Evolutionary conservation across 1,140 invertebrate species (phyloP).

Genomic region (Drosophila suzukii): DNA sequence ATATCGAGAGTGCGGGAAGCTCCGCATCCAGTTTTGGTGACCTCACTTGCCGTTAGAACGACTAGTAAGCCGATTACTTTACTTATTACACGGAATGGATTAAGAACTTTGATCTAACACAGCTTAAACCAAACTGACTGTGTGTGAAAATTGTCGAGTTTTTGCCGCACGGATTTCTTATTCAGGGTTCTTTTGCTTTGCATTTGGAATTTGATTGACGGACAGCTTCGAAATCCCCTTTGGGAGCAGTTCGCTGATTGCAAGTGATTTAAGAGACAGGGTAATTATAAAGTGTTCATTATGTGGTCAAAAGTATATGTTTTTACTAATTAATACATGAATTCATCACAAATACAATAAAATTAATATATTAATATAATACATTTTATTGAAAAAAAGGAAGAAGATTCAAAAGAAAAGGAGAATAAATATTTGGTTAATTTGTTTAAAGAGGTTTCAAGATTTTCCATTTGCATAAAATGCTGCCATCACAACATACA

Average conservation of each 20-base stretch:
- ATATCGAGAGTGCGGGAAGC: slow-evolving; percentile 38
- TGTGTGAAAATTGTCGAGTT: slow-evolving; percentile 33
- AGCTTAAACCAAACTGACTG: slow-evolving; percentile 18
- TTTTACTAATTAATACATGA: slow-evolving; percentile 15
- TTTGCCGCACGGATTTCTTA: slow-evolving; percentile 4
- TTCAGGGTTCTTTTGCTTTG: slow-evolving; percentile 24
- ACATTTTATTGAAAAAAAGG: slow-evolving; percentile 17
- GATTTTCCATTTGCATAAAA: slow-evolving; percentile 81
- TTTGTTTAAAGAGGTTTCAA: slow-evolving; percentile 68
- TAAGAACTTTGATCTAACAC: slow-evolving; percentile 32
- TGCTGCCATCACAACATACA: slow-evolving; percentile 28
- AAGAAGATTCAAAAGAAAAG: slow-evolving; percentile 3
- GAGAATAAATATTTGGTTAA: slow-evolving; percentile 72
- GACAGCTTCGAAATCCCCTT: slow-evolving; percentile 30
- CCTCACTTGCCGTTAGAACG: slow-evolving; percentile 67
- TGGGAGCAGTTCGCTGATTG: slow-evolving; percentile 37
- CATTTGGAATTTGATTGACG: slow-evolving; percentile 24
- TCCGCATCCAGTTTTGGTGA: slow-evolving; percentile 34
- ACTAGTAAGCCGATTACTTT: slow-evolving; percentile 56
- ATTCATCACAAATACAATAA: slow-evolving; percentile 54
- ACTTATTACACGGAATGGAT: slow-evolving; percentile 58
- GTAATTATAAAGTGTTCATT: slow-evolving; percentile 33
- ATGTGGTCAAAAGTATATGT: slow-evolving; percentile 8
- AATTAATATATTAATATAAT: slow-evolving; percentile 53
- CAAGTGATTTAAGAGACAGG: slow-evolving; percentile 32